Conservation (phyloP, 2,797 vertebrate genomes). For the Aphelocoma californica region DNA sequence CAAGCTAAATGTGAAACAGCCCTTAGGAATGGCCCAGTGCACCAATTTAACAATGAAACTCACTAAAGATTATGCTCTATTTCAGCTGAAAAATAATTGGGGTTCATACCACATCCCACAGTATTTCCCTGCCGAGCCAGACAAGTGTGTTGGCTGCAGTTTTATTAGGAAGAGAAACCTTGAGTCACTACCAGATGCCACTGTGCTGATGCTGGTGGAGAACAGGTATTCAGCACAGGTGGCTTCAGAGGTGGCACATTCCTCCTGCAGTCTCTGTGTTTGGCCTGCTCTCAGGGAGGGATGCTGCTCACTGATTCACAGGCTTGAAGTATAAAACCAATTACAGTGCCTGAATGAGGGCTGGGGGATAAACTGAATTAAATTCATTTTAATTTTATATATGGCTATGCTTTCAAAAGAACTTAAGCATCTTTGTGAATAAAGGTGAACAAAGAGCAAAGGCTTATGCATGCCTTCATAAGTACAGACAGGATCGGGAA, state of each 20-base stretch:
- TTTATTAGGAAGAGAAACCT: not conserved
- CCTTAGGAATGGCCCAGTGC: not conserved
- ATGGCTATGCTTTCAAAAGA: not conserved
- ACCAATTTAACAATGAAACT: not conserved
- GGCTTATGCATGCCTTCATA: not conserved
- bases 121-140: not conserved
- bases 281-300: not conserved
- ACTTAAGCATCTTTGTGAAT: not conserved
- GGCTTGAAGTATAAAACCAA: not conserved
- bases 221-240: not conserved
- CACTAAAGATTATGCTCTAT: not conserved
- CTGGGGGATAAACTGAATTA: not conserved
- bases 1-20: not conserved
- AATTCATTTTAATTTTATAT: not conserved
- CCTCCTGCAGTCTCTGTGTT: not conserved
- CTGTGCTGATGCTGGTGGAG: not conserved
- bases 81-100: slow-evolving; percentile 14
- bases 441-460: not conserved
- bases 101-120: not conserved
- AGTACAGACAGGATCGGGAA: not conserved
- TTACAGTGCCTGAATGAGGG: not conserved
- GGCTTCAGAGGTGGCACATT: not conserved
- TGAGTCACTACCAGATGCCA: not conserved
- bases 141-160: not conserved
- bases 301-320: not conserved